Evolutionary conservation across 2,797 vertebrate genomes (phyloP).

Genomic region (Phrynocephalus forsythii): DNA sequence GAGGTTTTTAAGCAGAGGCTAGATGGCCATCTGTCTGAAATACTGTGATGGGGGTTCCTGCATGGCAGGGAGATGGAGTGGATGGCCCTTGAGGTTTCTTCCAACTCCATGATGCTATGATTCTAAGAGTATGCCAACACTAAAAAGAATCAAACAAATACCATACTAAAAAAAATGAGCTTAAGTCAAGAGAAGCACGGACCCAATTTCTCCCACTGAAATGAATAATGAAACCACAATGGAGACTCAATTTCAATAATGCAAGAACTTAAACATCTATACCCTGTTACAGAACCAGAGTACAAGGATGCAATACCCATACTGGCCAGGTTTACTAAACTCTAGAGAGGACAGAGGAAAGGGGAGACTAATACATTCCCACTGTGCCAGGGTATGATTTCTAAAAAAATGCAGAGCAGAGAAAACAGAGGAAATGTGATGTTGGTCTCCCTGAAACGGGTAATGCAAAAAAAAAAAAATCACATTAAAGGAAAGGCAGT

Average conservation of each 20-base stretch:
- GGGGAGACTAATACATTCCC: neutral
- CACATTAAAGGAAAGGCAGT: constrained; percentile 25
- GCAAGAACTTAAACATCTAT: neutral
- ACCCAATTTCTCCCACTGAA: neutral
- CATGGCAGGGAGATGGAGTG: too few relatives aligned
- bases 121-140: too few relatives aligned
- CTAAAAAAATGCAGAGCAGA: constrained; percentile 29
- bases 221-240: neutral
- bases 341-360: neutral
- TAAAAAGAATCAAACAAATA: too few relatives aligned
- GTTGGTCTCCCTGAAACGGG: constrained; percentile 52
- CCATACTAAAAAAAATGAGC: too few relatives aligned
- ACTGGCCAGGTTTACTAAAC: constrained; percentile 52
- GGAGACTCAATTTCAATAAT: neutral
- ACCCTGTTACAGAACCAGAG: too few relatives aligned
- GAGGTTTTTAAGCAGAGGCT: too few relatives aligned
- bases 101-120: too few relatives aligned
- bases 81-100: too few relatives aligned
- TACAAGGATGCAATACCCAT: constrained; percentile 17
- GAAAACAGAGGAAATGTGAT: constrained; percentile 45
- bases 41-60: too few relatives aligned
- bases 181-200: neutral
- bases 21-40: too few relatives aligned
- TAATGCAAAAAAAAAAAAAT: too few relatives aligned
- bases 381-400: constrained; percentile 3